phyloP scores from a whole-genome alignment of 2,888 invertebrate genomes.

The Chrysopilus asiliformis region DNA sequence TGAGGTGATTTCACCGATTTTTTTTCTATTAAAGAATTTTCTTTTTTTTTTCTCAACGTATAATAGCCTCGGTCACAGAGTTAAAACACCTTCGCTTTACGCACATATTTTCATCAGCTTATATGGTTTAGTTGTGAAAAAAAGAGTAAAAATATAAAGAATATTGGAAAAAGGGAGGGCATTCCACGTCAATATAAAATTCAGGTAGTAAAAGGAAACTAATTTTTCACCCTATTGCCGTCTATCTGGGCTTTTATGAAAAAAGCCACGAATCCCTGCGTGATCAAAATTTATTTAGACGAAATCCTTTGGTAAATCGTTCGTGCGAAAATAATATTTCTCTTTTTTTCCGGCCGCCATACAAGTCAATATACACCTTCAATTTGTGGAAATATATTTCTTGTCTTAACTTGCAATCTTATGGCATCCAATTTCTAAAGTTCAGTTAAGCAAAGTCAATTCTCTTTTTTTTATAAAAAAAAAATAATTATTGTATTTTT shows the following conservation, averaged over 20 bases:
- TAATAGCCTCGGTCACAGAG: not conserved
- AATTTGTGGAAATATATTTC: too few relatives aligned
- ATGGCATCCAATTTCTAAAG: too few relatives aligned
- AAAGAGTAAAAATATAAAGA: not conserved
- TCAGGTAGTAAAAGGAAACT: too few relatives aligned
- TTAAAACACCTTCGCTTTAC: not conserved
- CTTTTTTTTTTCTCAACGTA: not conserved
- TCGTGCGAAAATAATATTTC: constrained; percentile 7
- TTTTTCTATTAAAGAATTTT: not conserved
- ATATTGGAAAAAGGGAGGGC: not conserved
- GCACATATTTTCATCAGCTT: not conserved
- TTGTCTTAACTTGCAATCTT: too few relatives aligned
- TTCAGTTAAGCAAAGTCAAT: too few relatives aligned
- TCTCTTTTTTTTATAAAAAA: too few relatives aligned
- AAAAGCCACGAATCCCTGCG: constrained; percentile 4
- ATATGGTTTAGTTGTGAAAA: not conserved
- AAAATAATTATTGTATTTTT: too few relatives aligned
- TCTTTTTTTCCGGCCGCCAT: not conserved
- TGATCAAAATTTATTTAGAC: constrained; percentile 7
- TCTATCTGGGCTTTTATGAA: not conserved
- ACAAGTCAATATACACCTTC: too few relatives aligned
- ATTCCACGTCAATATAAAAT: too few relatives aligned
- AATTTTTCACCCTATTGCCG: not conserved
- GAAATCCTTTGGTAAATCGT: constrained; percentile 8
- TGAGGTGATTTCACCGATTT: too few relatives aligned